Conservation (phyloP, 2,797 vertebrate species). For the Typhlichthys eigenmanni region DNA sequence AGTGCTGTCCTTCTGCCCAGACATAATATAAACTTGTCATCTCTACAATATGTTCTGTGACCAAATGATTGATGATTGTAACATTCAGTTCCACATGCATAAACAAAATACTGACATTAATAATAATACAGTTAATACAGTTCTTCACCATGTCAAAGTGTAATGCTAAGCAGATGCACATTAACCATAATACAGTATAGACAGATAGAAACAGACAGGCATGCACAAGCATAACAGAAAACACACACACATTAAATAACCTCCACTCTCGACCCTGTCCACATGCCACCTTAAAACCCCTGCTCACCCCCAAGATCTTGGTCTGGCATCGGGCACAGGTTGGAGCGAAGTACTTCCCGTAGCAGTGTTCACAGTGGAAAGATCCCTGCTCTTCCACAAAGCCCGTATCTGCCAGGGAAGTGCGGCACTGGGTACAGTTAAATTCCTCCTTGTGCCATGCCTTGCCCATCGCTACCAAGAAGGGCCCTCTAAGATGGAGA, state of each 20-base stretch:
- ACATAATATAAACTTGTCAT: background rate
- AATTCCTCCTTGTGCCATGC: conserved; percentile 99
- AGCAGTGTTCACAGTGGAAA: conserved; percentile 93
- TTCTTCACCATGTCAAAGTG: background rate
- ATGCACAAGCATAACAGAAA: background rate
- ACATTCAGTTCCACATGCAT: background rate
- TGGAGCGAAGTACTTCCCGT: conserved; percentile 96
- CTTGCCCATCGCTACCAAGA: conserved; percentile 93
- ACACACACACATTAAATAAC: background rate
- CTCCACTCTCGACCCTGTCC: background rate
- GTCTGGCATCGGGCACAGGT: conserved; percentile 89
- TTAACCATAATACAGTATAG: too few relatives aligned
- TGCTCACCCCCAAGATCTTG: conserved; percentile 94
- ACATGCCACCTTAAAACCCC: background rate
- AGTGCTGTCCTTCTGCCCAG: background rate
- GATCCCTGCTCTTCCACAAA: conserved; percentile 92
- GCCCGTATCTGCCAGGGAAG: conserved; percentile 89
- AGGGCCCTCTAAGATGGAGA: conserved; percentile 85
- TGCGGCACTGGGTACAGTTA: conserved; percentile 89
- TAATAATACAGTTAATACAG: background rate
- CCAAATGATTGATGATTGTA: background rate
- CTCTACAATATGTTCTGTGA: background rate
- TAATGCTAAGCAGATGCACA: too few relatives aligned
- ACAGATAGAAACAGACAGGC: background rate
- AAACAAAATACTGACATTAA: background rate